These are phyloP conservation scores for Peucedramus taeniatus DNA, from an alignment of 2,113 vertebrate species.

Conservation along the genomic window DNA sequence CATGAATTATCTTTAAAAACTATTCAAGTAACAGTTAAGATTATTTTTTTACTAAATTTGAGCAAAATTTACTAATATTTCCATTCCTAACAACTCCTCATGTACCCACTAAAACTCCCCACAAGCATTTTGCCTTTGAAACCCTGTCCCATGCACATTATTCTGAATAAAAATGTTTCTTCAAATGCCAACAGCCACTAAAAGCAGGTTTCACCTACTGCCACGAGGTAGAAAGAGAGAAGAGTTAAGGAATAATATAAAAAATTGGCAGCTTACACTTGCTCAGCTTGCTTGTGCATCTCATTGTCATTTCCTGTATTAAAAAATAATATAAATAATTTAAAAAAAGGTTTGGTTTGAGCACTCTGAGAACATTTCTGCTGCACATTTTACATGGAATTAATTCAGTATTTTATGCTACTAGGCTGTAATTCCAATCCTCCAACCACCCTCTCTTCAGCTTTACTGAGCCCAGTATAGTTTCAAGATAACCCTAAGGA, in stretches of 20 bases:
- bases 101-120: background rate
- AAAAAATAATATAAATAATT: background rate
- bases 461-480: background rate
- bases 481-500: background rate
- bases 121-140: background rate
- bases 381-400: background rate
- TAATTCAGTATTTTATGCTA: background rate
- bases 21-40: background rate
- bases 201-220: background rate
- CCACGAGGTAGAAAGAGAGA: background rate
- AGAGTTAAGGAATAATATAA: background rate
- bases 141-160: background rate
- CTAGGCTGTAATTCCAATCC: background rate
- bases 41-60: background rate
- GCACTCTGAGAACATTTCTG: background rate
- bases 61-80: background rate
- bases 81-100: background rate
- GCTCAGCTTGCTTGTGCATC: constrained; percentile 76
- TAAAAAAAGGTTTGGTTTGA: background rate
- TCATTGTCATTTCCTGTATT: constrained; percentile 75
- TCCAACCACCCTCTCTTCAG: background rate
- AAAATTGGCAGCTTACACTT: constrained; percentile 79
- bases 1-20: background rate
- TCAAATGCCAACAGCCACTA: background rate
- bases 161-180: background rate